Base-by-base conservation (phyloP, 2,888 invertebrate species). In the Leucoma salicis region DNA sequence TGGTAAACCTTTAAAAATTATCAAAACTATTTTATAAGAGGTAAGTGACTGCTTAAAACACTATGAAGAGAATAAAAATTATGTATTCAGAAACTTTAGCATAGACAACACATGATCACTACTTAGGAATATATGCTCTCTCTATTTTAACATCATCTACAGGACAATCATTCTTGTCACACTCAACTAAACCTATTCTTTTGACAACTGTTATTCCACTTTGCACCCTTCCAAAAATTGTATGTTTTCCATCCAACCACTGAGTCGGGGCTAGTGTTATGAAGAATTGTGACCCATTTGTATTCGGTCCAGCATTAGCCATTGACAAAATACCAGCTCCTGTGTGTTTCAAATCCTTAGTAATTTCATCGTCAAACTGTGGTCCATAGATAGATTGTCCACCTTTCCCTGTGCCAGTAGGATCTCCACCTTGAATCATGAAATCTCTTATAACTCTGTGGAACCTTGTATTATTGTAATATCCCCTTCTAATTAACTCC, bases 241-340 rank as follows among this genome's bases (percentile, higher is more conserved):
- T 92, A 82, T 99, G 99, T 78, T 99, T 99, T 8, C 97, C 96
- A 89, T 99, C 99, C 25, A 99, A 90, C 98, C 99, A 99, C 67
- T 99, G 98, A 0, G 98, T 97, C 1, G 99, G 98, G 0, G 96
- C 98, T 46, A 99, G 83, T 0, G 99, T 98, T 34, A 99, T 96
- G 67, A 99, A 99, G 89, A 99, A 99, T 78, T 99, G 99, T 18
- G 98, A 98, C 2, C 99, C 99, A 80, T 99, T 99, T 4, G 97
- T 95, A 70, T 99, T 93, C 0, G 98, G 98, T 0, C 99, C 99
- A 13, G 98, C 95, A 90, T 99, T 99, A 0, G 99, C 99, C 99
- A 99, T 99, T 0, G 98, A 98, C 24, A 97, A 70, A 42, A 97
- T 93, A 0, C 97, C 97, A 14, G 94, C 94, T 13, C 91, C 99